Base-by-base conservation (phyloP, 2,888 invertebrate genomes). In the Dendrolimus houi region DNA sequence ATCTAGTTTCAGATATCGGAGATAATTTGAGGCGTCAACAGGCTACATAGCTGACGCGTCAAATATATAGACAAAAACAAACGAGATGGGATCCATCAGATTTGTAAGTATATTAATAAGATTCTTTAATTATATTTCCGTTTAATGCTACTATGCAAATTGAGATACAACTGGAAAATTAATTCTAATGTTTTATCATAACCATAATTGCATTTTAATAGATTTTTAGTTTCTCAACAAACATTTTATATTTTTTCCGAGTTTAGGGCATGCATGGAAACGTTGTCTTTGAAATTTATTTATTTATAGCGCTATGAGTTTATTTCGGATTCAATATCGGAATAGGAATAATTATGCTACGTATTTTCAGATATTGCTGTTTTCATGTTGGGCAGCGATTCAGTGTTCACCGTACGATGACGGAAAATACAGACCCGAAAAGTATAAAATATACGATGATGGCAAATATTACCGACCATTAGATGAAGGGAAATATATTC, bases 401-500 rank as follows among this genome's bases (percentile, higher is more conserved):
- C 65, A 76, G 29, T 75, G 82, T 62, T 76, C 79, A 41, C 79
- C 83, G 0, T 76, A 63, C 57, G 80, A 81, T 42, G 81, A 81
- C 63, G 85, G 87, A 0, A 89, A 85, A 67, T 91, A 88, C 59
- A 73, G 66, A 55, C 85, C 83, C 2, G 68, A 68, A 61, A 79
- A 77, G 64, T 81, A 81, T 57, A 77, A 71, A 52, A 60, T 75
- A 52, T 75, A 77, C 52, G 85, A 89, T 55, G 87, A 88, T 60
- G 91, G 91, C 7, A 80, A 79, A 67, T 92, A 91, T 64, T 84
- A 84, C 55, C 77, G 85, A 64, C 83, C 87, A 0, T 56, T 72
- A 57, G 74, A 77, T 14, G 89, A 91, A 64, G 93, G 93, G 1
- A 91, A 90, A 71, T 93, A 93, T 63, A 62, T 84, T 17, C 92